Percentiles rank a stretch among this genome's conserved stretches.
These are phyloP conservation scores for Montipora capricornis DNA, from an alignment of 64 coral and sea anemone genomes.

Conservation along the genomic window DNA sequence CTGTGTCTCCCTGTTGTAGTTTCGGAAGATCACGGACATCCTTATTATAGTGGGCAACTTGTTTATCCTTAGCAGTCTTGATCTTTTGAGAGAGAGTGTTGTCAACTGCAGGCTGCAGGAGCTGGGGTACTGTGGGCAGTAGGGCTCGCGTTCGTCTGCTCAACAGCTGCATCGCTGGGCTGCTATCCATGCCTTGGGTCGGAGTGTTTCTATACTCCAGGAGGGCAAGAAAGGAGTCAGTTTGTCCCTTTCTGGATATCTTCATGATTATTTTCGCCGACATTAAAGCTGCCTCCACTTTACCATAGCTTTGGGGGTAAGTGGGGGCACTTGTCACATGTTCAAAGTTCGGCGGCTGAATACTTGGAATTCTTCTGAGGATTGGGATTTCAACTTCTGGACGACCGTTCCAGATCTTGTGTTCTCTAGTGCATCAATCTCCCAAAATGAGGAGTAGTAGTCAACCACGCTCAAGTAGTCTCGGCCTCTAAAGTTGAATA, in stretches of 20 bases:
- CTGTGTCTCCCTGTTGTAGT: background rate
- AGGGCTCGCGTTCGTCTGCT: background rate
- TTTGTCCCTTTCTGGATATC: background rate
- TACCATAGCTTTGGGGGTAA: background rate
- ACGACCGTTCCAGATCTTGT: background rate
- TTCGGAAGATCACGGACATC: background rate
- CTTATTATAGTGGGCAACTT: background rate
- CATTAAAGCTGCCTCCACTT: conserved; percentile 21
- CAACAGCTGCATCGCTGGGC: background rate
- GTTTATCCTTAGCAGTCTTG: background rate
- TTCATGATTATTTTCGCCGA: background rate
- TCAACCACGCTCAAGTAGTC: no score
- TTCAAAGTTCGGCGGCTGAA: background rate
- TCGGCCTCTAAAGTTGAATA: no score
- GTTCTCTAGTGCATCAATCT: no score
- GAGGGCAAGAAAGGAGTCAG: background rate
- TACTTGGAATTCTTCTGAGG: background rate
- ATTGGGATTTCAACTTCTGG: background rate
- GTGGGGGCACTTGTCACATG: background rate
- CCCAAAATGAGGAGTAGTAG: no score
- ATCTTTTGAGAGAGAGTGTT: background rate
- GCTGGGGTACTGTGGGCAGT: background rate
- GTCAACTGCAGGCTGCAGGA: background rate
- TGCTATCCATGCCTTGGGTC: background rate
- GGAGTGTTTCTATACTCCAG: conserved; percentile 3